Conservation (phyloP, 1,140 invertebrate genomes). For the Conus ventricosus region DNA sequence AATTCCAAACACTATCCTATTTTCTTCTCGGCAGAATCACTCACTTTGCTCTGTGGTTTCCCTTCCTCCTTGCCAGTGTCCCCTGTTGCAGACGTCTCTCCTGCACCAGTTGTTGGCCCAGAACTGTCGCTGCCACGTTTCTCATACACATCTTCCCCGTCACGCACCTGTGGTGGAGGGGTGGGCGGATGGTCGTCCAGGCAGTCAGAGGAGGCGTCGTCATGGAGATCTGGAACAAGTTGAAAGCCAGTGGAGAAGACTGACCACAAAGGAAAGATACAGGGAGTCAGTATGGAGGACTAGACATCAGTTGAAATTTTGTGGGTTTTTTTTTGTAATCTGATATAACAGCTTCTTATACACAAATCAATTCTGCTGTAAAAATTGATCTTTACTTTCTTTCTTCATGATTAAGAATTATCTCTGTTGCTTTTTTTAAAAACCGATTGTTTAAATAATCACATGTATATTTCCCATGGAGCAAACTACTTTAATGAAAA, state of each 20-base stretch:
- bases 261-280: not conserved
- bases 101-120: constrained; percentile 7
- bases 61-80: constrained; percentile 12
- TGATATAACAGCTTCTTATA: too few species aligned
- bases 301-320: too few species aligned
- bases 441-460: too few species aligned
- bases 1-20: too few species aligned
- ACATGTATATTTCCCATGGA: too few species aligned
- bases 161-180: not conserved
- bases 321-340: too few species aligned
- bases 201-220: constrained; percentile 30
- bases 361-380: too few species aligned
- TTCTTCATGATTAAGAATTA: too few species aligned
- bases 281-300: not conserved
- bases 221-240: constrained; percentile 23
- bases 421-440: too few species aligned
- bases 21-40: not conserved
- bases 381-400: too few species aligned
- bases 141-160: constrained; percentile 9
- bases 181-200: constrained; percentile 23
- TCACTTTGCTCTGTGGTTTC: not conserved
- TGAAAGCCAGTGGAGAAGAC: too few species aligned
- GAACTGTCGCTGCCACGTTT: constrained; percentile 23
- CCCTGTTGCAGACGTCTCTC: not conserved
- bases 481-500: too few species aligned